Conservation (phyloP, 1,140 invertebrate genomes). For the Drosophila lowei region DNA sequence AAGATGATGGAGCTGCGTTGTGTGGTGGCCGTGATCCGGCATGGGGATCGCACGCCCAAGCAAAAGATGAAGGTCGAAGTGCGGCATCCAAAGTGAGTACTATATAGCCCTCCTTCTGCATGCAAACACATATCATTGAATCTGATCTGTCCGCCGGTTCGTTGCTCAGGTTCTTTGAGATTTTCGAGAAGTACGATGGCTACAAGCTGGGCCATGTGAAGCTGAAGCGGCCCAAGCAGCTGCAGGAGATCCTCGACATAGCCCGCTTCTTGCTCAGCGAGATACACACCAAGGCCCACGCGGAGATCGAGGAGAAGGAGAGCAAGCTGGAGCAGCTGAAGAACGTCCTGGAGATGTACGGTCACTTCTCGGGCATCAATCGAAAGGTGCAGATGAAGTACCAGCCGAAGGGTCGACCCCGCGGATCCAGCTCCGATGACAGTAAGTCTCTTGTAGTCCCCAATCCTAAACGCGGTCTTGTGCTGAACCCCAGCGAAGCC, state of each 20-base stretch:
- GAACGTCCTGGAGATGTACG: slow-evolving; percentile 99
- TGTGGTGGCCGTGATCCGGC: slow-evolving; percentile 98
- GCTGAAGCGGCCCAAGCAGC: slow-evolving; percentile 97
- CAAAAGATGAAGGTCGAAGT: slow-evolving; percentile 99
- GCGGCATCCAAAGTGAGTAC: slow-evolving; percentile 95
- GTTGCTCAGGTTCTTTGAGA: slow-evolving; percentile 95
- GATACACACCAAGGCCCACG: slow-evolving; percentile 93
- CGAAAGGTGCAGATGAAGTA: slow-evolving; percentile 99
- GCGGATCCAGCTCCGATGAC: slow-evolving; percentile 97
- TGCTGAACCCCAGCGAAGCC: slow-evolving; percentile 46
- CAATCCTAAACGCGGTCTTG: neutral
- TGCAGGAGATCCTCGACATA: slow-evolving; percentile 98
- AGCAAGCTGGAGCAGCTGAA: slow-evolving; percentile 99
- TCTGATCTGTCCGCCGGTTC: neutral
- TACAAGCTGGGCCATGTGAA: slow-evolving; percentile 98
- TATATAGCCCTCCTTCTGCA: no score
- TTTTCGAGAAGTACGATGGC: slow-evolving; percentile 99
- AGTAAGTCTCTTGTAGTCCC: slow-evolving; percentile 85
- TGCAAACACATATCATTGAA: no score
- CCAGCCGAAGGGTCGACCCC: slow-evolving; percentile 96
- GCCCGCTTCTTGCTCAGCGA: slow-evolving; percentile 94
- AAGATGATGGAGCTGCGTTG: slow-evolving; percentile 99
- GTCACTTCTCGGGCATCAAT: slow-evolving; percentile 99
- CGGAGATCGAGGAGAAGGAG: slow-evolving; percentile 98
- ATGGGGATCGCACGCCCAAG: slow-evolving; percentile 99